These are phyloP conservation scores for Heliconius erato DNA, from an alignment of 2,888 invertebrate genomes.

Conservation along the genomic window DNA sequence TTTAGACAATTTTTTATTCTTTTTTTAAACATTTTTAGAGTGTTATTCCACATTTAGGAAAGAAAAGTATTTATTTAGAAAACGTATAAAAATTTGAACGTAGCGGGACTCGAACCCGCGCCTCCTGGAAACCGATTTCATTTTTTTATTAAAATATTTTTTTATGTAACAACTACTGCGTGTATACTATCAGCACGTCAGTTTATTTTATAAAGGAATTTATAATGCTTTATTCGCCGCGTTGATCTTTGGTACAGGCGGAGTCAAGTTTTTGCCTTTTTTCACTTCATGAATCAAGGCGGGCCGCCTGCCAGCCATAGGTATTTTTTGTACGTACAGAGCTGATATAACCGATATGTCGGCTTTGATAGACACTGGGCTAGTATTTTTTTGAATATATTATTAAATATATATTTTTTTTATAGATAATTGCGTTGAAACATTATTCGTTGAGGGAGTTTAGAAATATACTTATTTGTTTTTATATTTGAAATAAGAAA, in stretches of 20 bases:
- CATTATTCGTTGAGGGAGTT: neutral
- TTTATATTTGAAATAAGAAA: too few species aligned
- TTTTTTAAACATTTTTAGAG: too few species aligned
- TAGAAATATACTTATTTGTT: too few species aligned
- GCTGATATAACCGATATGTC: constrained; percentile 38
- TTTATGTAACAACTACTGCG: neutral
- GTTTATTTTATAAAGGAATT: constrained; percentile 9
- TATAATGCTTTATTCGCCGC: constrained; percentile 2
- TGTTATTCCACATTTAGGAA: too few species aligned
- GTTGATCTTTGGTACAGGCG: constrained; percentile 24
- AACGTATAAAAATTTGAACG: too few species aligned
- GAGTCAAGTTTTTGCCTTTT: constrained; percentile 36
- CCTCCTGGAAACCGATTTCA: too few species aligned
- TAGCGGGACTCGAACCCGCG: too few species aligned
- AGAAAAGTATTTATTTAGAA: too few species aligned
- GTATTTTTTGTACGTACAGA: constrained; percentile 33
- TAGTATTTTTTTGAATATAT: constrained; percentile 7
- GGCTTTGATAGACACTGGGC: constrained; percentile 27
- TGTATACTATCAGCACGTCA: neutral
- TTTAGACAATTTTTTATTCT: too few species aligned
- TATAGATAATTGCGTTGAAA: neutral
- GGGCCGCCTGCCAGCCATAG: constrained; percentile 32
- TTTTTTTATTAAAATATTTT: neutral
- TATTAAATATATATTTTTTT: neutral
- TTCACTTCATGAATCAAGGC: constrained; percentile 40